Evolutionary conservation across 2,888 invertebrate species (phyloP), one percentile per base, ranked within the genome.

Genomic region (Chaetogeoica ovagalla): DNA sequence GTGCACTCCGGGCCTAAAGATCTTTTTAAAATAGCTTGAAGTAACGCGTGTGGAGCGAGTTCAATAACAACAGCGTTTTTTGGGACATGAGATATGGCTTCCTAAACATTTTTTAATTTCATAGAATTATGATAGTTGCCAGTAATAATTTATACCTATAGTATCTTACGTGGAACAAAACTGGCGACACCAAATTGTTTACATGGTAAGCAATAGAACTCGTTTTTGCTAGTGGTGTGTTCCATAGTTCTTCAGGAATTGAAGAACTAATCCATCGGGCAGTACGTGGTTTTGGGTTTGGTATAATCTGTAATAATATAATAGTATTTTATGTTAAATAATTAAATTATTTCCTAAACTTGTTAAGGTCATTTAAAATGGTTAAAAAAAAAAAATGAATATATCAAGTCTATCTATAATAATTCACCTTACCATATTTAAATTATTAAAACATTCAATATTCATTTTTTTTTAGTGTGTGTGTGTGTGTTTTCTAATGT

Each of bases 151-250:
- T 0, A 1, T 4, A 75, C 9, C 17, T 15, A 52, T 55, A 43
- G 5, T 48, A 59, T 37, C 70, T 69, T 70, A 77, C 81, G 23
- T 82, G 60, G 48, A 82, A 82, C 63, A 82, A 89, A 75, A 97
- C 97, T 19, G 97, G 96, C 75, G 96, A 96, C 81, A 97, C 88
- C 83, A 98, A 88, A 87, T 98, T 98, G 89, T 98, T 97, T 43
- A 96, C 96, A 87, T 97, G 97, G 87, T 99, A 99, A 55, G 93
- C 94, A 0, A 95, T 93, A 66, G 95, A 95, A 83, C 95, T 96
- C 84, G 91, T 88, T 85, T 91, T 90, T 0, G 96, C 94, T 55
- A 94, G 86, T 0, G 93, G 90, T 0, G 91, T 89, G 83, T 89
- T 89, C 97, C 97, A 97, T 70, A 91, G 89, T 5, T 89, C 88